Percentiles rank a stretch among this genome's conserved stretches.
Conservation (phyloP, 2,888 invertebrate genomes). For the Philaethria dido region DNA sequence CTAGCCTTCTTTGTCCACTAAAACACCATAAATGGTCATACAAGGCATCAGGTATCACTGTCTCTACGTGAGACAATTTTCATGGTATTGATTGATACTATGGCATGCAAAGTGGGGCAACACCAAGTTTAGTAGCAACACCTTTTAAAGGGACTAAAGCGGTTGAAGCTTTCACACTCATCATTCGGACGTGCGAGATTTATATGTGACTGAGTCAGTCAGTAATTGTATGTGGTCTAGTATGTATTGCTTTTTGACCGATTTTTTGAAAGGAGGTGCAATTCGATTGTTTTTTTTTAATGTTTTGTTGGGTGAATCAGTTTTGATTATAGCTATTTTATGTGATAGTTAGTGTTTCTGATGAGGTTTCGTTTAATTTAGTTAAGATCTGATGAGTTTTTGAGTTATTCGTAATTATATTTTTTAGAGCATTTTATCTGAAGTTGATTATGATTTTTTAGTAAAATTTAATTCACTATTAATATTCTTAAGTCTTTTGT, state of each 20-base stretch:
- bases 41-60: not conserved
- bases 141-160: slow-evolving; percentile 18
- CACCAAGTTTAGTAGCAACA: slow-evolving; percentile 12
- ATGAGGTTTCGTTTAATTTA: too few species aligned
- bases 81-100: not conserved
- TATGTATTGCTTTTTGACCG: not conserved
- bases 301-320: too few species aligned
- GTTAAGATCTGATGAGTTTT: too few species aligned
- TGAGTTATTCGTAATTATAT: too few species aligned
- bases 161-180: slow-evolving; percentile 11
- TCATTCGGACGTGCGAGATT: slow-evolving; percentile 16
- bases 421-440: too few species aligned
- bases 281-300: too few species aligned
- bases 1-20: slow-evolving; percentile 1
- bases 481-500: too few species aligned
- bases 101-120: slow-evolving; percentile 19
- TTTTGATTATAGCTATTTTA: too few species aligned
- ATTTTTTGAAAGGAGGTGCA: too few species aligned
- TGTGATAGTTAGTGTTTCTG: too few species aligned
- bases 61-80: slow-evolving; percentile 17
- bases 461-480: too few species aligned
- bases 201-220: slow-evolving; percentile 17
- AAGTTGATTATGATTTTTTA: too few species aligned
- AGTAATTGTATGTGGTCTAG: slow-evolving; percentile 5
- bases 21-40: slow-evolving; percentile 8